phyloP scores from a whole-genome alignment of 1,140 invertebrate species.

The Drosophila rufa region DNA sequence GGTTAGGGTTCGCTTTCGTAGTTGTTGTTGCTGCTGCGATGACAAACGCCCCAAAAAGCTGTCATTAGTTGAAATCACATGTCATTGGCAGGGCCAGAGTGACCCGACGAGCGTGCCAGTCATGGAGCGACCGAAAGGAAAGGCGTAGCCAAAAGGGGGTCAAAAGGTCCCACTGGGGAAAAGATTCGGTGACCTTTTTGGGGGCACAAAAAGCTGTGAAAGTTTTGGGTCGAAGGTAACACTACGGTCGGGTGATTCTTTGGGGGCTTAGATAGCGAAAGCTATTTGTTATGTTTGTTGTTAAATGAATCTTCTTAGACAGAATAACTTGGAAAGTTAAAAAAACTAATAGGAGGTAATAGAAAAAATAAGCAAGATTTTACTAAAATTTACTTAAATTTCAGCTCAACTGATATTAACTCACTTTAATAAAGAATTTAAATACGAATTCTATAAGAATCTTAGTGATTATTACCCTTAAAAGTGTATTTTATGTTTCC shows the following conservation, averaged over 20 bases:
- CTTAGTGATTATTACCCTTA: background rate
- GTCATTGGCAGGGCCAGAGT: slow-evolving; percentile 70
- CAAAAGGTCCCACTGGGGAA: slow-evolving; percentile 3
- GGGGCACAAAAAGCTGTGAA: slow-evolving; percentile 7
- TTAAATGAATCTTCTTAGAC: slow-evolving; percentile 12
- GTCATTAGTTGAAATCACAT: slow-evolving; percentile 82
- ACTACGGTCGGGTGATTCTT: slow-evolving; percentile 1
- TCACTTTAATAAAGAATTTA: too few relatives aligned
- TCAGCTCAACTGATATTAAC: too few relatives aligned
- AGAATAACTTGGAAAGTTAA: background rate
- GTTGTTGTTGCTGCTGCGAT: slow-evolving; percentile 25
- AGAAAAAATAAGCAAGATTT: background rate
- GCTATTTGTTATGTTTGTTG: slow-evolving; percentile 7
- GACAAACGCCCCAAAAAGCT: slow-evolving; percentile 61
- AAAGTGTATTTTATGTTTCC: background rate
- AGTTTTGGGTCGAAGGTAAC: slow-evolving; percentile 17
- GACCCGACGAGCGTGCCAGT: slow-evolving; percentile 44
- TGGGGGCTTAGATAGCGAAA: background rate
- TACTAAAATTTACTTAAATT: too few relatives aligned
- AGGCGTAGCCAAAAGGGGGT: slow-evolving; percentile 20
- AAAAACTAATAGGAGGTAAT: too few relatives aligned
- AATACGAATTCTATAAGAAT: too few relatives aligned
- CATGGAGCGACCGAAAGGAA: slow-evolving; percentile 30
- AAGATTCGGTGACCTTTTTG: slow-evolving; percentile 3
- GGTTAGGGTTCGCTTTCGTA: slow-evolving; percentile 11